Percentiles rank a stretch among this genome's conserved stretches.
Conservation (phyloP, 2,797 vertebrate species). For the Tiaroga cobitis region DNA sequence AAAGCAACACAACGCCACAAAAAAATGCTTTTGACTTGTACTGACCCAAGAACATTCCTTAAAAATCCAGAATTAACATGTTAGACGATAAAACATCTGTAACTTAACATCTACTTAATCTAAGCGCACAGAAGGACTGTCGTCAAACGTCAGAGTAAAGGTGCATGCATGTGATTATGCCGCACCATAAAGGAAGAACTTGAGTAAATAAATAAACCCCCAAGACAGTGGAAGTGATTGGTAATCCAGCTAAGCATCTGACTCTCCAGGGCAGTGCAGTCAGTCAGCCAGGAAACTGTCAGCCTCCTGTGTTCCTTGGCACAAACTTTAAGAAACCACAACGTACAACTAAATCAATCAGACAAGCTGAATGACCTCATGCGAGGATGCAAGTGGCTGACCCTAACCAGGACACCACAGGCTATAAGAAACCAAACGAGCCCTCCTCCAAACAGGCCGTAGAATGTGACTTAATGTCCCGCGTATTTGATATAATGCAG, state of each 20-base stretch:
- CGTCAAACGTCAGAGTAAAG: background rate
- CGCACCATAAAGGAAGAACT: background rate
- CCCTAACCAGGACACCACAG: constrained; percentile 27
- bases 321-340: constrained; percentile 20
- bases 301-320: constrained; percentile 4
- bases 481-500: constrained; percentile 11
- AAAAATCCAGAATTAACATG: background rate
- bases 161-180: background rate
- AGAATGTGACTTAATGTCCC: constrained; percentile 9
- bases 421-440: background rate
- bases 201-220: background rate
- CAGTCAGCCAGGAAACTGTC: constrained; percentile 30
- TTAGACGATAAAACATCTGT: background rate
- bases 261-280: constrained; percentile 1
- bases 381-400: constrained; percentile 9
- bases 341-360: constrained; percentile 30
- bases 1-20: background rate
- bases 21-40: background rate
- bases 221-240: background rate
- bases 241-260: constrained; percentile 29
- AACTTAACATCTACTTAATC: too few relatives aligned
- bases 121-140: background rate
- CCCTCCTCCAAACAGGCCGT: constrained; percentile 2
- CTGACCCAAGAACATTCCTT: background rate
- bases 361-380: constrained; percentile 40